These are phyloP conservation scores for Aleiodes leptofemur DNA, from an alignment of 2,888 invertebrate genomes.

Conservation along the genomic window DNA sequence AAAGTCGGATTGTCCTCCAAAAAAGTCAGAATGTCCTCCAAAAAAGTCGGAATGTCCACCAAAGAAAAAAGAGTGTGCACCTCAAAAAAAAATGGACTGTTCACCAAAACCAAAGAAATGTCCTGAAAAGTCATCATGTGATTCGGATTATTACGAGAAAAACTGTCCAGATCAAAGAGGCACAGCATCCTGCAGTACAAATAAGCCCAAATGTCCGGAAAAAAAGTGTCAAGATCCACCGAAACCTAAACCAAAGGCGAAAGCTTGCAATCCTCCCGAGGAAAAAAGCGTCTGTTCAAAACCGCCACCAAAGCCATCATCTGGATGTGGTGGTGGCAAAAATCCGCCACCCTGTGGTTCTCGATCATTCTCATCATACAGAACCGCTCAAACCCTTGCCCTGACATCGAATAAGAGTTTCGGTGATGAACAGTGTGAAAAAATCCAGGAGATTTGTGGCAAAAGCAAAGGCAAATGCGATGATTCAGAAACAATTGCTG, in stretches of 20 bases:
- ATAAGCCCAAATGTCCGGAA: slow-evolving; percentile 17
- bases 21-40: neutral
- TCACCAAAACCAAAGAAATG: slow-evolving; percentile 21
- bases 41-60: neutral
- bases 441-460: neutral
- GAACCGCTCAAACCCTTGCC: neutral
- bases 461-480: neutral
- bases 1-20: neutral
- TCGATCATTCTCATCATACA: slow-evolving; percentile 10
- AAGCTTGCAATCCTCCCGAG: neutral
- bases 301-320: slow-evolving; percentile 3
- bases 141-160: neutral
- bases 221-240: slow-evolving; percentile 3
- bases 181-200: slow-evolving; percentile 4
- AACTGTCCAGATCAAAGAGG: neutral
- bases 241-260: slow-evolving; percentile 13
- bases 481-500: neutral
- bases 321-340: slow-evolving; percentile 16
- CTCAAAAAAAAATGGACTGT: neutral
- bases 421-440: slow-evolving; percentile 11
- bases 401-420: neutral
- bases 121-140: neutral
- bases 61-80: neutral
- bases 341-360: slow-evolving; percentile 15
- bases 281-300: neutral